Evolutionary conservation across 1,140 invertebrate species (phyloP).

Genomic region (Hyles vespertilio): DNA sequence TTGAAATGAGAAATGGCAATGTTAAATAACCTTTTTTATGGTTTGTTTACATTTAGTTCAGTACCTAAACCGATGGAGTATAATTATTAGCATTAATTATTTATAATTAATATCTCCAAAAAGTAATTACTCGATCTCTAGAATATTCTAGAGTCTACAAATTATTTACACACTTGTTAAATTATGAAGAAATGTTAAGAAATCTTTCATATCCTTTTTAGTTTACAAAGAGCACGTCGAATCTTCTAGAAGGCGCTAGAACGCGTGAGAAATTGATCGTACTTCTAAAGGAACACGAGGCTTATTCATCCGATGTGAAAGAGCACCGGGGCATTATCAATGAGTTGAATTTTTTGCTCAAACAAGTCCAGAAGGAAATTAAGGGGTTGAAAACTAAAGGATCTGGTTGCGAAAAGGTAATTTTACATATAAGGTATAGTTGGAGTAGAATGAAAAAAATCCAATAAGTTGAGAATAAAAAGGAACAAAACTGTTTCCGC

Average conservation of each 20-base stretch:
- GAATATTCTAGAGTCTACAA: too few species aligned
- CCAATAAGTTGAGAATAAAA: too few species aligned
- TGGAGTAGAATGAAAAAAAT: neutral
- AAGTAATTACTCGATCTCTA: too few species aligned
- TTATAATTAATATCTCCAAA: too few species aligned
- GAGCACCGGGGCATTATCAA: slow-evolving; percentile 72
- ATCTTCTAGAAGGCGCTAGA: slow-evolving; percentile 69
- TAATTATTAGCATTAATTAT: too few species aligned
- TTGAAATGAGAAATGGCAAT: too few species aligned
- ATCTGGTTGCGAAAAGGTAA: slow-evolving; percentile 55
- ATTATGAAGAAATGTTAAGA: too few species aligned
- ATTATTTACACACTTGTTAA: too few species aligned
- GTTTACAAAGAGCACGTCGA: slow-evolving; percentile 74
- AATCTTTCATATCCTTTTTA: slow-evolving; percentile 13
- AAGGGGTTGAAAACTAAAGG: slow-evolving; percentile 58
- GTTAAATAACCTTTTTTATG: too few species aligned
- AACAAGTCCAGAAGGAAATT: slow-evolving; percentile 70
- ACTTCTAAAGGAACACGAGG: slow-evolving; percentile 68
- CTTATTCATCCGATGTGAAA: slow-evolving; percentile 70
- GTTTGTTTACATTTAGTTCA: too few species aligned
- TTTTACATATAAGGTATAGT: neutral
- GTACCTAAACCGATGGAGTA: too few species aligned
- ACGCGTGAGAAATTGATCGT: slow-evolving; percentile 68
- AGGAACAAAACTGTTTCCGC: slow-evolving; percentile 77
- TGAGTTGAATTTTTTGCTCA: slow-evolving; percentile 72